These are phyloP conservation scores for Chironomus riparius DNA, from an alignment of 2,888 invertebrate species.

Conservation along the genomic window DNA sequence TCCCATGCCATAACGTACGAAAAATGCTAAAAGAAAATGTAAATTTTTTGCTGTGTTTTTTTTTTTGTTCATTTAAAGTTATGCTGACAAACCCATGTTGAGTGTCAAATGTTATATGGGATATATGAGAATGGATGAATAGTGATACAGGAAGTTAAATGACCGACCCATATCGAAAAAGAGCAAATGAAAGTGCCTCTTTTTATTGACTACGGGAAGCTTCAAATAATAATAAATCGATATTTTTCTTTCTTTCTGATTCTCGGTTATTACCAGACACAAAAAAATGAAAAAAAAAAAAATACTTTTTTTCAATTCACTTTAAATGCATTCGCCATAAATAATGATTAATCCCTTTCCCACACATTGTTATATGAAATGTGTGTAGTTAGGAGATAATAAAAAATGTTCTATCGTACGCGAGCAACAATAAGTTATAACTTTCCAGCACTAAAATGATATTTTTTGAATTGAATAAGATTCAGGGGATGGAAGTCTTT, in stretches of 20 bases:
- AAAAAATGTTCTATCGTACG: no score
- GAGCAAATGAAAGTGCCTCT: neutral
- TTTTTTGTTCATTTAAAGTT: neutral
- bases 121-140: neutral
- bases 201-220: neutral
- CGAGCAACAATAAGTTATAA: no score
- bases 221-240: neutral
- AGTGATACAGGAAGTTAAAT: neutral
- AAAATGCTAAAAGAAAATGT: no score
- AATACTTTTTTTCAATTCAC: neutral
- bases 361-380: neutral
- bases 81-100: neutral
- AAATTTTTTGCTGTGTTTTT: neutral
- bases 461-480: no score
- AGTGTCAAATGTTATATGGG: neutral
- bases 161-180: constrained; percentile 17
- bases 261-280: neutral
- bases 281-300: no score
- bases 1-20: no score
- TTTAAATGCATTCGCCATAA: neutral
- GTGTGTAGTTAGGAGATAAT: neutral
- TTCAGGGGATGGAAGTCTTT: no score
- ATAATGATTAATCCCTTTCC: constrained; percentile 12
- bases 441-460: no score
- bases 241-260: neutral